Base-by-base conservation (phyloP, 2,888 invertebrate species). In the Thymelicus acteon region DNA sequence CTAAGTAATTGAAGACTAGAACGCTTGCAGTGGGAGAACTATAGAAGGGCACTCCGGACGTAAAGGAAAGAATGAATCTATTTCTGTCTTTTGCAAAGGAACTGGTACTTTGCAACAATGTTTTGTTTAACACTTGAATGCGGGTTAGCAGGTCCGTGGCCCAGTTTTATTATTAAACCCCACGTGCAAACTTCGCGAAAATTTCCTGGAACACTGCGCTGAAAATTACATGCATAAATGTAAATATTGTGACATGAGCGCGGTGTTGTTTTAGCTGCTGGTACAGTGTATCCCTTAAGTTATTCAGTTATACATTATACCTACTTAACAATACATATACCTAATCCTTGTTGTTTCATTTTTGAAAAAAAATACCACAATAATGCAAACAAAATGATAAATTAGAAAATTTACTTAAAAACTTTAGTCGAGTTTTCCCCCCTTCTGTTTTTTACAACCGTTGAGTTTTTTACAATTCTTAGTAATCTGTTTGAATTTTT, bases 121-220 rank as follows among this genome's bases (percentile, higher is more conserved):
- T 71, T 65, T 71, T 65, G 60, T n/a, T 52, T 71, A 60, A 64
- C n/a, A 19, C 37, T 65, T 15, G 44, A 60, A 71, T 71, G 60
- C 37, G 47, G 64, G 71, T 71, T 60, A 71, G 52, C 44, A 71
- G 71, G 64, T 65, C 54, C 54, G 12, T 60, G 65, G 40, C 71
- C 65, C 65, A 65, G 71, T 54, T 71, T 65, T 71, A 71, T 60
- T 52, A 60, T 65, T 65, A 71, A 71, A 65, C 65, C 49, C 60
- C 65, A 65, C 70, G 60, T 65, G 70, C 47, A 60, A 39, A 64
- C 61, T 67, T 64, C 31, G 65, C 70, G 49, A 64, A 64, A 60
- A 54, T 65, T 71, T 71, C 70, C 48, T 37, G 70, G 70, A 71
- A 71, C 15, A 44, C 1, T 37, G 13, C 31, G 52, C 24, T 70